Percentiles rank a stretch among this genome's conserved stretches.
phyloP scores from a whole-genome alignment of 2,888 invertebrate species.

The Agonopterix arenella region DNA sequence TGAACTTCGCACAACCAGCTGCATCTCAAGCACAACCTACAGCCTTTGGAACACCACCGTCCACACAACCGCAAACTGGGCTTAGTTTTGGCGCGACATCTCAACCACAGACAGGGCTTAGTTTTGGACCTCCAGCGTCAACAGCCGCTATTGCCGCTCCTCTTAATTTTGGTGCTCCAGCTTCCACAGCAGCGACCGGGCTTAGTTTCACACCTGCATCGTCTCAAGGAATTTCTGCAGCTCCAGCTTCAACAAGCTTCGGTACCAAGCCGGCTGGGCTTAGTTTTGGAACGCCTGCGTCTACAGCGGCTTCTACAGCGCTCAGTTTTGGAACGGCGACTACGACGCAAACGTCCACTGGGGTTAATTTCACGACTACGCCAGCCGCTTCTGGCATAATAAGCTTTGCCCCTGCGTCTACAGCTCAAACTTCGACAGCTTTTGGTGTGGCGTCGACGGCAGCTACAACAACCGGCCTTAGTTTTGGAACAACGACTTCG shows the following conservation, averaged over 20 bases:
- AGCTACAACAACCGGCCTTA: slow-evolving; percentile 10
- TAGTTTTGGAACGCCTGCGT: slow-evolving; percentile 12
- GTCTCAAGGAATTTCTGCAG: not conserved
- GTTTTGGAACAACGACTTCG: slow-evolving; percentile 17
- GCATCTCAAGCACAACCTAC: slow-evolving; percentile 1
- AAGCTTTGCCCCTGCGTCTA: slow-evolving; percentile 14
- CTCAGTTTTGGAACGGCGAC: slow-evolving; percentile 21
- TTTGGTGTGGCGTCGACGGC: slow-evolving; percentile 4
- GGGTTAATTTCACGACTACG: not conserved
- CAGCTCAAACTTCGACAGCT: not conserved
- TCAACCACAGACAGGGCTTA: not conserved
- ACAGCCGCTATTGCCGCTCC: slow-evolving; percentile 13
- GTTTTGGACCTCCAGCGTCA: slow-evolving; percentile 15
- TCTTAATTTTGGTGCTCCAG: slow-evolving; percentile 22
- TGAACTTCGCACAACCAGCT: slow-evolving; percentile 2
- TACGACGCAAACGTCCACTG: not conserved
- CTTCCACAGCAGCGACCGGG: slow-evolving; percentile 2
- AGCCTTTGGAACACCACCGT: not conserved
- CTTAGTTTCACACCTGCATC: not conserved
- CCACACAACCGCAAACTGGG: slow-evolving; percentile 3
- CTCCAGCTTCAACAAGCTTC: not conserved
- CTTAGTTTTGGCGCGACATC: slow-evolving; percentile 16
- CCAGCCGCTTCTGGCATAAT: slow-evolving; percentile 14
- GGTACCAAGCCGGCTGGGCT: slow-evolving; percentile 6
- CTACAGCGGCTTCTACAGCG: slow-evolving; percentile 10